Conservation (phyloP, 2,888 invertebrate species). For the Acronicta aceris region DNA sequence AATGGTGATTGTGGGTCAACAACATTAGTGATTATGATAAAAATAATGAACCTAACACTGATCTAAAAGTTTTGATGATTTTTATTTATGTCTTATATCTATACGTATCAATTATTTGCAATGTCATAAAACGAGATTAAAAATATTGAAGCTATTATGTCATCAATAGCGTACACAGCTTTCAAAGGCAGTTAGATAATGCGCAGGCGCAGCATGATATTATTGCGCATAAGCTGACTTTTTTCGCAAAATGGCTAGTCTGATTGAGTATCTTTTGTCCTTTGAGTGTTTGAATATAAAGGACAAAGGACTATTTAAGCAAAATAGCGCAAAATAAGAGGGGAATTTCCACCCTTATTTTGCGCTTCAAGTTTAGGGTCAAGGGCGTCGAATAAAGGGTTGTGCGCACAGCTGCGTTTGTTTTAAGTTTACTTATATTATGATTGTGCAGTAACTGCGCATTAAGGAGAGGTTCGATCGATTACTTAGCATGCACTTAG, state of each 20-base stretch:
- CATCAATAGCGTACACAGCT: too few species aligned
- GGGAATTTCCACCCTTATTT: neutral
- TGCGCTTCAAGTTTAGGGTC: neutral
- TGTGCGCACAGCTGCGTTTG: neutral
- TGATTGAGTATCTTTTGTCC: neutral
- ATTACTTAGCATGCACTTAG: neutral
- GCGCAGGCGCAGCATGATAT: neutral
- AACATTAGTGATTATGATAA: neutral
- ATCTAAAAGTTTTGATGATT: too few species aligned
- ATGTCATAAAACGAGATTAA: too few species aligned
- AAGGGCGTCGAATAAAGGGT: neutral
- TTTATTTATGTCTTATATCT: too few species aligned
- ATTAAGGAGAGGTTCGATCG: neutral
- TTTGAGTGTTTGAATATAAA: too few species aligned
- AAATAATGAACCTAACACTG: too few species aligned
- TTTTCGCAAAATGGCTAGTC: neutral
- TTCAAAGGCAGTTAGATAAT: too few species aligned
- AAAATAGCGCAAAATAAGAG: too few species aligned
- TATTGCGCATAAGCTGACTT: neutral
- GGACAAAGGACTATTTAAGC: too few species aligned
- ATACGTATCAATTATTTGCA: too few species aligned
- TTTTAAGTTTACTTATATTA: neutral
- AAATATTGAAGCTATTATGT: too few species aligned
- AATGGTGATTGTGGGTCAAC: conserved; percentile 2
- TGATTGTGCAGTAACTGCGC: neutral